phyloP scores from a whole-genome alignment of 2,797 vertebrate genomes.

The Gouania willdenowi region DNA sequence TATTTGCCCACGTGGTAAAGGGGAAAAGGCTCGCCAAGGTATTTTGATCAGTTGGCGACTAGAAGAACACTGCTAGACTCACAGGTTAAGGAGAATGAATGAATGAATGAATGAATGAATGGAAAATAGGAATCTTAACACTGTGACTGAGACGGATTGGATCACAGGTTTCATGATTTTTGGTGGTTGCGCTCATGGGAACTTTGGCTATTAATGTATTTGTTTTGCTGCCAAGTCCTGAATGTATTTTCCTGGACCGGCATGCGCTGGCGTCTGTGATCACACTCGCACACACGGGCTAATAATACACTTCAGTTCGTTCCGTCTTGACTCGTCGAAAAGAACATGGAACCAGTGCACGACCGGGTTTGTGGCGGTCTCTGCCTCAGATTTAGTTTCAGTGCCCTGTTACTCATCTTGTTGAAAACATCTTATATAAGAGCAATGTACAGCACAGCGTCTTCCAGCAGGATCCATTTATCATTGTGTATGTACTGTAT shows the following conservation, averaged over 20 bases:
- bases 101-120: neutral
- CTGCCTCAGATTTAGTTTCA: neutral
- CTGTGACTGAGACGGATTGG: neutral
- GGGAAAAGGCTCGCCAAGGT: too few relatives aligned
- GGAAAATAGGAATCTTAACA: neutral
- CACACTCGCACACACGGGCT: slow-evolving; percentile 22
- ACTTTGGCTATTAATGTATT: slow-evolving; percentile 36
- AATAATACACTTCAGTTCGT: slow-evolving; percentile 34
- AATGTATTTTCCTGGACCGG: slow-evolving; percentile 25
- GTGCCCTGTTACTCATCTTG: too few relatives aligned
- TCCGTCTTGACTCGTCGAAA: slow-evolving; percentile 5
- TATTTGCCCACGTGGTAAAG: too few relatives aligned
- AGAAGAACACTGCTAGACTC: too few relatives aligned
- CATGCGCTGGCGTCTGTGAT: slow-evolving; percentile 17
- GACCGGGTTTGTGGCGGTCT: neutral
- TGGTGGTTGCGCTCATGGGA: slow-evolving; percentile 21
- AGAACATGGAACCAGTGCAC: slow-evolving; percentile 9
- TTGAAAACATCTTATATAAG: too few relatives aligned
- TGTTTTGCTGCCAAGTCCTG: slow-evolving; percentile 27
- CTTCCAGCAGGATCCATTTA: too few relatives aligned
- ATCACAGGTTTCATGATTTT: neutral
- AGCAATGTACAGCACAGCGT: too few relatives aligned
- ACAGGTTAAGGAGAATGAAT: neutral
- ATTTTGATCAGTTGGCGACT: too few relatives aligned
- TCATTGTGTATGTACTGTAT: too few relatives aligned